These are phyloP conservation scores for Phaedon cochleariae DNA, from an alignment of 2,888 invertebrate genomes.

Conservation along the genomic window DNA sequence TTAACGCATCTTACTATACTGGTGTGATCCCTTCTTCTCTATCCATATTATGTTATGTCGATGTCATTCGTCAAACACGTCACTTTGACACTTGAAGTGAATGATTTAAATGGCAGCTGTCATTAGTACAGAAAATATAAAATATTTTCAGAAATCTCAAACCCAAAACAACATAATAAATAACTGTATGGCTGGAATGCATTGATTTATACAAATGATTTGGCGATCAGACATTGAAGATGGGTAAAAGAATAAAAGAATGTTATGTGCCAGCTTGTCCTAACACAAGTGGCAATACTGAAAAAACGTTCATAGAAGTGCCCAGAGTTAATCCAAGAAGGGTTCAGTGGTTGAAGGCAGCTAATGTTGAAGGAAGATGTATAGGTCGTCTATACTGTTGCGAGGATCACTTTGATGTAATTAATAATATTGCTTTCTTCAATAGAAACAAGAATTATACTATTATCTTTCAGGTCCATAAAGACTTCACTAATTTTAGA, in stretches of 20 bases:
- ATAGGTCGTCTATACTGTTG: background rate
- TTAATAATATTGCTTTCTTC: background rate
- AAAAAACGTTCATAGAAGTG: background rate
- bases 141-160: too few species aligned
- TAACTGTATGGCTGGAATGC: too few species aligned
- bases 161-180: too few species aligned
- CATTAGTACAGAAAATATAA: too few species aligned
- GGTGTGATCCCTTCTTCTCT: too few species aligned
- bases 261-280: background rate
- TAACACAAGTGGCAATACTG: background rate
- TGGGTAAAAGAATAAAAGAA: background rate
- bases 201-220: too few species aligned
- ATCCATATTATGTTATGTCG: too few species aligned
- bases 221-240: background rate
- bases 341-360: background rate
- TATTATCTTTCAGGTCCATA: background rate
- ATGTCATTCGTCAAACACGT: too few species aligned
- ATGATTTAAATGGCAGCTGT: too few species aligned
- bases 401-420: background rate
- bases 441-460: background rate
- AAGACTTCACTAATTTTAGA: background rate
- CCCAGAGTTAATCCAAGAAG: background rate
- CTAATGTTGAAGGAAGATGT: background rate
- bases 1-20: too few species aligned
- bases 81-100: too few species aligned